phyloP scores from a whole-genome alignment of 2,888 invertebrate species.

The Corythucha ciliata region DNA sequence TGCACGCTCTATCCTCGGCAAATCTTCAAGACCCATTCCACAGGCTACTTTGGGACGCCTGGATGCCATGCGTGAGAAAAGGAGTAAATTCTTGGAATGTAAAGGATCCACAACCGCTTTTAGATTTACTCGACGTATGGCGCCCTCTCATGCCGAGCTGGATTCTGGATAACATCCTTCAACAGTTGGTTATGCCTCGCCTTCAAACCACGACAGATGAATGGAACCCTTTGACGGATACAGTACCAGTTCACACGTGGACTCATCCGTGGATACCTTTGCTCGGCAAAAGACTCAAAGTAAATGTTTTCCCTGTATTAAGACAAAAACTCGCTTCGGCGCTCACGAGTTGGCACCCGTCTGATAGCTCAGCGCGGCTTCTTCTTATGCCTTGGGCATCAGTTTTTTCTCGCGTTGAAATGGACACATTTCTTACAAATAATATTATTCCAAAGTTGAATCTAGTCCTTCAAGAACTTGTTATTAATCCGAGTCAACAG shows the following conservation, averaged over 20 bases:
- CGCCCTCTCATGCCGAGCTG: slow-evolving; percentile 66
- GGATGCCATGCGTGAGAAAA: slow-evolving; percentile 71
- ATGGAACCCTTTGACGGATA: slow-evolving; percentile 95
- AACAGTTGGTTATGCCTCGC: slow-evolving; percentile 70
- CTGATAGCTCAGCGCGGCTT: slow-evolving; percentile 82
- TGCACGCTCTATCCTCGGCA: slow-evolving; percentile 40
- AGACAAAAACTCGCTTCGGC: slow-evolving; percentile 84
- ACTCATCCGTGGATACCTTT: slow-evolving; percentile 91
- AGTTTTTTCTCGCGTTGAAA: slow-evolving; percentile 63
- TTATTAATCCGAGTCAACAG: slow-evolving; percentile 65
- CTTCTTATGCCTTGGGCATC: slow-evolving; percentile 84
- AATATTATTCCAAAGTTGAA: slow-evolving; percentile 86
- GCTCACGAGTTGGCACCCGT: slow-evolving; percentile 89
- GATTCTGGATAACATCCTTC: slow-evolving; percentile 72
- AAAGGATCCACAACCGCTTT: slow-evolving; percentile 59
- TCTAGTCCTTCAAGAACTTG: slow-evolving; percentile 47
- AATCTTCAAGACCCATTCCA: slow-evolving; percentile 61
- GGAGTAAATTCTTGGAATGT: slow-evolving; percentile 47
- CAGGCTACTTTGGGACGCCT: slow-evolving; percentile 78
- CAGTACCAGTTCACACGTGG: slow-evolving; percentile 93
- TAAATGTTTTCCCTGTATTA: slow-evolving; percentile 74
- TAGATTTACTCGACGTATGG: slow-evolving; percentile 74
- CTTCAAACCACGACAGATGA: slow-evolving; percentile 64
- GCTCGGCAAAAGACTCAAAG: slow-evolving; percentile 49
- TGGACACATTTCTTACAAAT: slow-evolving; percentile 71